Evolutionary conservation across 2,113 vertebrate species (phyloP).

Genomic region (Silurus asotus): DNA sequence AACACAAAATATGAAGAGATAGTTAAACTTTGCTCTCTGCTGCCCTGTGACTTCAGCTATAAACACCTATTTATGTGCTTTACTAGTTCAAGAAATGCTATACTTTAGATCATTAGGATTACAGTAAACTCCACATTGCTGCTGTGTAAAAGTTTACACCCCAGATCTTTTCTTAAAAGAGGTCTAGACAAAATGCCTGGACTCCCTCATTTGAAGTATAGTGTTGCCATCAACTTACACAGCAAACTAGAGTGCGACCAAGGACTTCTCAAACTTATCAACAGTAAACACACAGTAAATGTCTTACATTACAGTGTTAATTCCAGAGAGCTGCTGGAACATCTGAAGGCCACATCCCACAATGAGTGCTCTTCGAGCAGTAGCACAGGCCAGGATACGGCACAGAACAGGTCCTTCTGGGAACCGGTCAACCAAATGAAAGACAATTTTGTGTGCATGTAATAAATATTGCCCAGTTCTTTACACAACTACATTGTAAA

Average conservation of each 20-base stretch:
- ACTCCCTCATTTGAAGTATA: neutral
- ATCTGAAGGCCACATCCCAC: slow-evolving; percentile 95
- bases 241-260: neutral
- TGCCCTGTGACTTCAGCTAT: slow-evolving; percentile 15
- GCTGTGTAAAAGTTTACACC: neutral
- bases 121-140: neutral
- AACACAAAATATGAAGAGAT: neutral
- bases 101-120: neutral
- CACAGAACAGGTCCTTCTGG: slow-evolving; percentile 83
- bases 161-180: neutral
- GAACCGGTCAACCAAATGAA: slow-evolving; percentile 49
- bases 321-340: slow-evolving; percentile 97
- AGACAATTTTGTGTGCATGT: neutral
- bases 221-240: neutral
- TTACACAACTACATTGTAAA: neutral
- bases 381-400: slow-evolving; percentile 84
- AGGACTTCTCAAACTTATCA: neutral
- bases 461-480: neutral
- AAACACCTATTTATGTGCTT: neutral
- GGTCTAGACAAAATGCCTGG: neutral
- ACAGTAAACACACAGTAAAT: neutral
- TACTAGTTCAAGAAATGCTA: neutral
- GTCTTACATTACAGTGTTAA: slow-evolving; percentile 98
- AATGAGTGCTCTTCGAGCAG: slow-evolving; percentile 86
- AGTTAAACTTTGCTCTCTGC: neutral